These are phyloP conservation scores for Biston betularia DNA, from an alignment of 2,888 invertebrate species.

Conservation along the genomic window DNA sequence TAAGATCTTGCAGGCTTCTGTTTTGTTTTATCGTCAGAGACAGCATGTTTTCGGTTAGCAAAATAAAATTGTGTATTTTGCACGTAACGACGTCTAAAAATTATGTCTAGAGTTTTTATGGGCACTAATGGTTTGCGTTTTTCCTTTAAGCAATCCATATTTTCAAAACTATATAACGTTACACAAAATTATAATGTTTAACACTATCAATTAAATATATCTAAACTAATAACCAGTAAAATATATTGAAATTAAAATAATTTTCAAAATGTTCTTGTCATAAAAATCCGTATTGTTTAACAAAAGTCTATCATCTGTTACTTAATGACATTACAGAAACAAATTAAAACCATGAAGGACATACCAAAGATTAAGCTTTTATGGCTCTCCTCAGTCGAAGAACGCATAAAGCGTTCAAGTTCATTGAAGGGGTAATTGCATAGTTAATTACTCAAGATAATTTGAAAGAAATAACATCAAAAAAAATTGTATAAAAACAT, in stretches of 20 bases:
- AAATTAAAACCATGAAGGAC: neutral
- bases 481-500: no score
- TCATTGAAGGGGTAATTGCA: neutral
- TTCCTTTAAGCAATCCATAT: slow-evolving; percentile 67
- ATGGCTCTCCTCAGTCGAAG: no score
- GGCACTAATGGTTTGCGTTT: slow-evolving; percentile 76
- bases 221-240: slow-evolving; percentile 13
- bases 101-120: slow-evolving; percentile 75
- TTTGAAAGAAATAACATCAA: no score
- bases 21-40: slow-evolving; percentile 49
- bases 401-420: no score
- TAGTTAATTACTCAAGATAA: no score
- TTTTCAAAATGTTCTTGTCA: neutral
- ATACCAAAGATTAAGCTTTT: neutral
- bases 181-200: slow-evolving; percentile 15
- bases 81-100: slow-evolving; percentile 78
- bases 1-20: slow-evolving; percentile 65
- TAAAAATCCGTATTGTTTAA: neutral
- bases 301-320: neutral
- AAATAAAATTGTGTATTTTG: slow-evolving; percentile 81
- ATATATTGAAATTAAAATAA: neutral
- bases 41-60: slow-evolving; percentile 72
- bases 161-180: slow-evolving; percentile 28
- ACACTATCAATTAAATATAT: slow-evolving; percentile 11
- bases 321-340: neutral